Evolutionary conservation across 2,888 invertebrate species (phyloP).

Genomic region (Loripinus fragilis): DNA sequence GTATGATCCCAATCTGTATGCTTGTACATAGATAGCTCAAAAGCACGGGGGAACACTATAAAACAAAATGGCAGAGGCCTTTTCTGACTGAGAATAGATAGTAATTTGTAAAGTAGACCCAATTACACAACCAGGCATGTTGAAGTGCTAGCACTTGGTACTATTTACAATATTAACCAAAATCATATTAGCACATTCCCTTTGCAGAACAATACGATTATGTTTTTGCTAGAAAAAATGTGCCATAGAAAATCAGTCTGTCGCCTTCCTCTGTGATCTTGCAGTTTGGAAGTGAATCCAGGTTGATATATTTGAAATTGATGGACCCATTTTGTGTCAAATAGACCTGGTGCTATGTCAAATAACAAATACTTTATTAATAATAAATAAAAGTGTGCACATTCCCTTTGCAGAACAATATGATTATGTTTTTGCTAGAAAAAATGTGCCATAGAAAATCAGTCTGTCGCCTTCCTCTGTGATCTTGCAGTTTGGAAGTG

Average conservation of each 20-base stretch:
- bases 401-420: constrained; percentile 19
- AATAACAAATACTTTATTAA: too few species aligned
- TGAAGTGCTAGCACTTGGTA: too few species aligned
- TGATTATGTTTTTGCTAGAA: constrained; percentile 23
- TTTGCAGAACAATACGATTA: constrained; percentile 1
- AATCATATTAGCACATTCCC: constrained; percentile 13
- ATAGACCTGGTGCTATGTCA: too few species aligned
- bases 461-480: constrained; percentile 66
- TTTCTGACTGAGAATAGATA: too few species aligned
- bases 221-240: constrained; percentile 36
- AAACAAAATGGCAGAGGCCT: too few species aligned
- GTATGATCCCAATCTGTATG: too few species aligned
- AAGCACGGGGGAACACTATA: too few species aligned
- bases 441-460: constrained; percentile 55
- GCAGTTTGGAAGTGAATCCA: constrained; percentile 55
- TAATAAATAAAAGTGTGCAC: not conserved
- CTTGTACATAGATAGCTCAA: too few species aligned
- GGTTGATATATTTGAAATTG: constrained; percentile 42
- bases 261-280: constrained; percentile 62
- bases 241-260: constrained; percentile 57
- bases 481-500: constrained; percentile 46
- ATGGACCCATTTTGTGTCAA: too few species aligned
- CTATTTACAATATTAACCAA: too few species aligned
- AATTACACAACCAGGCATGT: too few species aligned
- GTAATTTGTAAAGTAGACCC: too few species aligned